Conservation (phyloP, 2,888 invertebrate genomes). For the Dilophus febrilis region DNA sequence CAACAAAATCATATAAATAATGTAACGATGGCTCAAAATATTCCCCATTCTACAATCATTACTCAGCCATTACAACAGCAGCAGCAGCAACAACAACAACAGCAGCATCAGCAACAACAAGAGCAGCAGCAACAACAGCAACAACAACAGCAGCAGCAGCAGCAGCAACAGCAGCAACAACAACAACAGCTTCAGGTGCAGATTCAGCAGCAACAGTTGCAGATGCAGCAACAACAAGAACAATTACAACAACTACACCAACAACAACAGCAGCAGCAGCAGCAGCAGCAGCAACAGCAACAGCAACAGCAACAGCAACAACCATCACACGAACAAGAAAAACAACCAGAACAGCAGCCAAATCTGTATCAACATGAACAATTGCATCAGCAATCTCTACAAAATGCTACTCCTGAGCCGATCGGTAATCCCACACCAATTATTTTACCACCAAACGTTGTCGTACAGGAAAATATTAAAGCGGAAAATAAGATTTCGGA, state of each 20-base stretch:
- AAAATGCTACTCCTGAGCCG: too few relatives aligned
- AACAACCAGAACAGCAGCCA: background rate
- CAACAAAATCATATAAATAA: background rate
- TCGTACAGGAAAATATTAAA: too few relatives aligned
- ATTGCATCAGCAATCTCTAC: too few relatives aligned
- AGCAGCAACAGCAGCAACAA: slow-evolving; percentile 5
- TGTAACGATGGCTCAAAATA: slow-evolving; percentile 3
- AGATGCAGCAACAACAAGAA: slow-evolving; percentile 15
- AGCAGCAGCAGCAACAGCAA: background rate
- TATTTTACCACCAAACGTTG: too few relatives aligned
- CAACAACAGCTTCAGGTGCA: slow-evolving; percentile 6
- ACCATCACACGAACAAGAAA: background rate
- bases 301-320: background rate
- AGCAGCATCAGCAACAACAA: slow-evolving; percentile 1
- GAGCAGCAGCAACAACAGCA: slow-evolving; percentile 5
- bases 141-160: slow-evolving; percentile 6
- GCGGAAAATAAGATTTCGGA: too few relatives aligned
- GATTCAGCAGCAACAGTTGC: slow-evolving; percentile 10
- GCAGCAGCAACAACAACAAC: slow-evolving; percentile 14
- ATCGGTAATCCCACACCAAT: background rate
- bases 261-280: slow-evolving; percentile 14
- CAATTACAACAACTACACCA: slow-evolving; percentile 18
- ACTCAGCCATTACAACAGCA: slow-evolving; percentile 13
- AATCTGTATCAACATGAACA: too few relatives aligned
- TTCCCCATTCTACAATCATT: slow-evolving; percentile 4